These are phyloP conservation scores for Pseudomyrmex sp. DNA, from an alignment of 1,140 invertebrate species.

Conservation along the genomic window DNA sequence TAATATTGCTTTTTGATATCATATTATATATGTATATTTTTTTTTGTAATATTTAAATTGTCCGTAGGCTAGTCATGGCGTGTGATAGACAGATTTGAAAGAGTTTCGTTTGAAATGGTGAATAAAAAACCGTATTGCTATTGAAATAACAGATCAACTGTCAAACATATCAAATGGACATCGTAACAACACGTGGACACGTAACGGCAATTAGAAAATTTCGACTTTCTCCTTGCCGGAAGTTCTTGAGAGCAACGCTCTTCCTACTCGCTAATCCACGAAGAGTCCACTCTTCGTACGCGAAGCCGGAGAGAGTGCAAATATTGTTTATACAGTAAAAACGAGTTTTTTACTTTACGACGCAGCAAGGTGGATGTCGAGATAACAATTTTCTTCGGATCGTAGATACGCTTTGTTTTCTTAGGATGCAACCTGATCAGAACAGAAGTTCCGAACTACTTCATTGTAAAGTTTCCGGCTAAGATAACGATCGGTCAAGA, in stretches of 20 bases:
- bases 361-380: constrained; percentile 2
- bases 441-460: constrained; percentile 78
- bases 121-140: background rate
- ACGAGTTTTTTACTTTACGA: constrained; percentile 23
- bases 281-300: constrained; percentile 2
- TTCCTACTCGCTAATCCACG: constrained; percentile 53
- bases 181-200: background rate
- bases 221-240: background rate
- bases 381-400: constrained; percentile 68
- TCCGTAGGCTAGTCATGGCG: background rate
- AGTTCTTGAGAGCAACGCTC: constrained; percentile 8
- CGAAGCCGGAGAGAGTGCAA: constrained; percentile 28
- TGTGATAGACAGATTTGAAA: background rate
- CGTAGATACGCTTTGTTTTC: constrained; percentile 76
- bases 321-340: constrained; percentile 62
- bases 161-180: background rate
- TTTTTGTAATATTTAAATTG: background rate
- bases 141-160: background rate
- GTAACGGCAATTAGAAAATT: background rate
- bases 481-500: constrained; percentile 71
- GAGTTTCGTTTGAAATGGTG: background rate
- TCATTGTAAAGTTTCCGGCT: constrained; percentile 74
- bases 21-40: background rate
- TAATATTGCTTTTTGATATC: background rate
- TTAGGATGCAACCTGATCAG: constrained; percentile 72